These are phyloP conservation scores for Periphyllus acericola DNA, from an alignment of 2,888 invertebrate genomes.

Conservation along the genomic window DNA sequence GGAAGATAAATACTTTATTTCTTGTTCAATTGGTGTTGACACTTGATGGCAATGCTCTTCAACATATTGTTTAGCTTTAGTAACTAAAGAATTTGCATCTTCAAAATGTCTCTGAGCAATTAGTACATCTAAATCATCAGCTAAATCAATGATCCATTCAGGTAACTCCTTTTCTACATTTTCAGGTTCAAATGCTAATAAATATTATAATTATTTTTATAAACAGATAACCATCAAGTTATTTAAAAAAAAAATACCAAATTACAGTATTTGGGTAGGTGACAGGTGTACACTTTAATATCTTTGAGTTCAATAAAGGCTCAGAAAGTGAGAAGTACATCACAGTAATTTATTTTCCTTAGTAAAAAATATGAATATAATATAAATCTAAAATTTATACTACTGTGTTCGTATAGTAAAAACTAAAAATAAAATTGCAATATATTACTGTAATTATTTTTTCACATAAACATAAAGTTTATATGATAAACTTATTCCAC, in stretches of 20 bases:
- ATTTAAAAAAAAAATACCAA: background rate
- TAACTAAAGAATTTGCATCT: constrained; percentile 85
- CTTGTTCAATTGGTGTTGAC: constrained; percentile 64
- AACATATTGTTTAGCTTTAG: constrained; percentile 74
- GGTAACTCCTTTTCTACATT: constrained; percentile 70
- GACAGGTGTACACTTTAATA: no score
- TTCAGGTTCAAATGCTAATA: constrained; percentile 67
- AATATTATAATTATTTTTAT: constrained; percentile 20
- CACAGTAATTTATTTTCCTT: no score
- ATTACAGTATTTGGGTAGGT: no score
- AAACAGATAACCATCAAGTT: background rate
- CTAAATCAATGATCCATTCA: constrained; percentile 90
- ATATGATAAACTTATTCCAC: no score
- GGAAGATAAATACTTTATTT: constrained; percentile 33
- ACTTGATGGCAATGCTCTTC: constrained; percentile 65
- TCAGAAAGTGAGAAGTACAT: no score
- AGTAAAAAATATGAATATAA: no score
- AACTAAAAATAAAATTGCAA: no score
- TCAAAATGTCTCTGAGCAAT: constrained; percentile 96
- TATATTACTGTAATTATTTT: no score
- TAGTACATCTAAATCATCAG: constrained; percentile 93
- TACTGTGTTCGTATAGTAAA: no score
- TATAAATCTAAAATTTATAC: no score
- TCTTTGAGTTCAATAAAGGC: no score
- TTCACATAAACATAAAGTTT: no score